Conservation (phyloP, 2,113 vertebrate species). For the Muntiacus muntjak region DNA sequence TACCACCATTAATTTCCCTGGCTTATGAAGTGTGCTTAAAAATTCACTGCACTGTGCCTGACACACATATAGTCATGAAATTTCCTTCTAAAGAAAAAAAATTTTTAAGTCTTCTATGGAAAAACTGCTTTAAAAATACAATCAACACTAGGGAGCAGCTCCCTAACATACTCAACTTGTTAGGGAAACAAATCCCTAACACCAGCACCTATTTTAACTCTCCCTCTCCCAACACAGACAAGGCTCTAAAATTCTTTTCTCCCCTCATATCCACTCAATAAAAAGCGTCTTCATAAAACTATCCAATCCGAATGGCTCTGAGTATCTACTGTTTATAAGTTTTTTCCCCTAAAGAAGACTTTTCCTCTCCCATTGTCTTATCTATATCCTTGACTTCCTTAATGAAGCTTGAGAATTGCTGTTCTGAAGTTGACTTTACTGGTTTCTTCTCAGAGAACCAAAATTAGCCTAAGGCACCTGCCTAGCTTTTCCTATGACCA, state of each 20-base stretch:
- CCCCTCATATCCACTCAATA: not conserved
- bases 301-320: not conserved
- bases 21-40: not conserved
- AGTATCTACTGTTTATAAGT: not conserved
- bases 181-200: slow-evolving; percentile 5
- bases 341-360: not conserved
- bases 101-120: not conserved
- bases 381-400: not conserved
- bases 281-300: slow-evolving; percentile 23
- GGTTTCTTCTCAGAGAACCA: slow-evolving; percentile 12
- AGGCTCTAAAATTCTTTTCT: not conserved
- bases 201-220: not conserved
- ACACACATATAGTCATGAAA: not conserved
- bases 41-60: not conserved
- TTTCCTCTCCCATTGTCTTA: not conserved
- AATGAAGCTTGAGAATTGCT: not conserved
- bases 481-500: not conserved
- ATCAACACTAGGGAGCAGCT: not conserved
- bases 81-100: not conserved
- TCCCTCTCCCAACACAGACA: not conserved
- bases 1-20: not conserved
- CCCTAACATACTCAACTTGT: not conserved
- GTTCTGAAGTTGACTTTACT: not conserved
- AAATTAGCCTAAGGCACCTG: slow-evolving; percentile 17
- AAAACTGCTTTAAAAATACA: not conserved